Percentiles rank a stretch among this genome's conserved stretches.
phyloP scores from a whole-genome alignment of 2,888 invertebrate genomes.

The Drymonia ruficornis region DNA sequence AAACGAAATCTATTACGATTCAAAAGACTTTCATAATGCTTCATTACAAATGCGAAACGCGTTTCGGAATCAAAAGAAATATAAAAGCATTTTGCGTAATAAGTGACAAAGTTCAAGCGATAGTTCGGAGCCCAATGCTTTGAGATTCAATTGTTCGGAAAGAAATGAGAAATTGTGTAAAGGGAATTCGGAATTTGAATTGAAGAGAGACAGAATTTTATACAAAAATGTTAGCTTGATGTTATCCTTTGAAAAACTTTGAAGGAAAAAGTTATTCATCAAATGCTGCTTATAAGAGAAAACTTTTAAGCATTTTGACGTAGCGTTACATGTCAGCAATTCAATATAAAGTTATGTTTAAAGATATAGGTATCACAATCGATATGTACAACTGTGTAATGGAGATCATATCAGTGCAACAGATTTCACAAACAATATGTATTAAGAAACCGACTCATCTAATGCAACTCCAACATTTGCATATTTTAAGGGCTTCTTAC shows the following conservation, averaged over 20 bases:
- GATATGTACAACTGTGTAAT: too few species aligned
- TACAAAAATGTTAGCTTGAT: too few species aligned
- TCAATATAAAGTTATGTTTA: too few species aligned
- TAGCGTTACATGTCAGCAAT: too few species aligned
- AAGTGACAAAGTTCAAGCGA: conserved; percentile 36
- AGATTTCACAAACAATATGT: conserved; percentile 9
- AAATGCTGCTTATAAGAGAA: too few species aligned
- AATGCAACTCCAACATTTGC: not conserved
- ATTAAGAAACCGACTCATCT: conserved; percentile 14
- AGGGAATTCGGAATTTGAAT: not conserved
- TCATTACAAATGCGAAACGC: conserved; percentile 7
- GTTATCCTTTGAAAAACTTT: too few species aligned
- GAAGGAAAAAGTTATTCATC: too few species aligned
- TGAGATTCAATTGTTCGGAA: conserved; percentile 53
- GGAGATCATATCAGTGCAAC: not conserved
- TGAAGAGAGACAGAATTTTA: too few species aligned
- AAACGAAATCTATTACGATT: conserved; percentile 14
- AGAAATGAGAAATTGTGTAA: conserved; percentile 25
- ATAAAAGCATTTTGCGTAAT: conserved; percentile 30
- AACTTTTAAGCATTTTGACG: too few species aligned
- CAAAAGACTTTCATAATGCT: conserved; percentile 10
- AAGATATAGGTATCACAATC: too few species aligned
- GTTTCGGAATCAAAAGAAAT: conserved; percentile 20
- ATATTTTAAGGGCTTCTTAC: conserved; percentile 13
- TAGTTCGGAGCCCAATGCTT: conserved; percentile 28